Evolutionary conservation across 2,888 invertebrate genomes (phyloP).

Genomic region (Thumatha senex): DNA sequence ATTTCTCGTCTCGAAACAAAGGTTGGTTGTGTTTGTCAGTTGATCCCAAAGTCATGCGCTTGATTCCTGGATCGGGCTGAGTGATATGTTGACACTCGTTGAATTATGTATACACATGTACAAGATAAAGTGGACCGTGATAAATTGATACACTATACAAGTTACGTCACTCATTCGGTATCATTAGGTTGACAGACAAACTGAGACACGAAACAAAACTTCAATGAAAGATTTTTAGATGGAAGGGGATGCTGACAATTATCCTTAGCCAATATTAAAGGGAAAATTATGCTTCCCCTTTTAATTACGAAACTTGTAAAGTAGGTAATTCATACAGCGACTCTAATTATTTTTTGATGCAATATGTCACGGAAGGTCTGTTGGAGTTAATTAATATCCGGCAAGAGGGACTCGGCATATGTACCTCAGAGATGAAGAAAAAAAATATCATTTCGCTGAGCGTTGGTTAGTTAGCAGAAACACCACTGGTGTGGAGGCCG

Average conservation of each 20-base stretch:
- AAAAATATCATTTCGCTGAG: constrained; percentile 62
- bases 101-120: too few species aligned
- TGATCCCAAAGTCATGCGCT: too few species aligned
- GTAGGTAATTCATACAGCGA: constrained; percentile 36
- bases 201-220: not conserved
- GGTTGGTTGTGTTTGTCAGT: too few species aligned
- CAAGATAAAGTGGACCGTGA: too few species aligned
- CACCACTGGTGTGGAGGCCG: constrained; percentile 61
- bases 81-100: too few species aligned
- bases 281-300: too few species aligned
- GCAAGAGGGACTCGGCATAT: constrained; percentile 46
- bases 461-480: constrained; percentile 70
- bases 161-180: too few species aligned
- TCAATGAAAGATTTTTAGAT: not conserved
- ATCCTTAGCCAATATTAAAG: constrained; percentile 16
- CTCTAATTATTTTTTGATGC: constrained; percentile 54
- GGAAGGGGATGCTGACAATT: constrained; percentile 14
- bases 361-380: constrained; percentile 53
- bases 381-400: constrained; percentile 72
- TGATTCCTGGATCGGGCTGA: too few species aligned
- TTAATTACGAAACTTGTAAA: constrained; percentile 37
- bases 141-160: too few species aligned
- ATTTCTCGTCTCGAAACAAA: too few species aligned
- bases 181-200: too few species aligned
- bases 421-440: constrained; percentile 51